Conservation (phyloP, 1,140 invertebrate species). For the Parasteatoda tepidariorum region DNA sequence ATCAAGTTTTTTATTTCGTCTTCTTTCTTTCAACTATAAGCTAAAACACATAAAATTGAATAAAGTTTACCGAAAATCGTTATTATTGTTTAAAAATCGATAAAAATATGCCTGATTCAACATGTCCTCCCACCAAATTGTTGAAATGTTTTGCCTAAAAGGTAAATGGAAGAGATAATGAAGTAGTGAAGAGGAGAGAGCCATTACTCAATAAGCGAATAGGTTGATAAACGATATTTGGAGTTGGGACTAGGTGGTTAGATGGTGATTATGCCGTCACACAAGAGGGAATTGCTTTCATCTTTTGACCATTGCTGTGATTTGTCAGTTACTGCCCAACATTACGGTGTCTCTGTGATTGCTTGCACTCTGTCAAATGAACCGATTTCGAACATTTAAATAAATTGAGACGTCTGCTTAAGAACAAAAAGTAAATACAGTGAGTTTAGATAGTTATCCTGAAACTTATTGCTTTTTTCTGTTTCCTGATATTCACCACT, state of each 20-base stretch:
- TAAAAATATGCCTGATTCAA: background rate
- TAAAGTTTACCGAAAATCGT: too few species aligned
- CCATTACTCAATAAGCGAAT: slow-evolving; percentile 42
- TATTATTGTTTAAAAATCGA: too few species aligned
- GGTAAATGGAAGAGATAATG: slow-evolving; percentile 34
- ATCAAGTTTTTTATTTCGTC: too few species aligned
- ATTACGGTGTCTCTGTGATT: slow-evolving; percentile 24
- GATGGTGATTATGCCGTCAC: slow-evolving; percentile 27
- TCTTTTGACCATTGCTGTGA: slow-evolving; percentile 26
- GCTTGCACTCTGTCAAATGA: background rate
- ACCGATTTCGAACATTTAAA: too few species aligned
- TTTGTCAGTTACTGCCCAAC: slow-evolving; percentile 13
- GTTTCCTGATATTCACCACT: too few species aligned
- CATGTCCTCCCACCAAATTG: background rate
- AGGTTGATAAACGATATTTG: slow-evolving; percentile 23
- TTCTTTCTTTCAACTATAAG: too few species aligned
- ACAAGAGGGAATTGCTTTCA: slow-evolving; percentile 40
- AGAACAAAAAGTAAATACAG: too few species aligned
- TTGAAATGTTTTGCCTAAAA: slow-evolving; percentile 15
- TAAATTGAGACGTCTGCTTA: too few species aligned
- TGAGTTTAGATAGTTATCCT: too few species aligned
- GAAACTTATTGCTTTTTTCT: too few species aligned
- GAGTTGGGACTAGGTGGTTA: background rate
- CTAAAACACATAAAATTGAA: too few species aligned
- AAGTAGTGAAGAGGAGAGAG: background rate